Evolutionary conservation across 2,888 invertebrate genomes (phyloP).

Genomic region (Drosophila emarginata): DNA sequence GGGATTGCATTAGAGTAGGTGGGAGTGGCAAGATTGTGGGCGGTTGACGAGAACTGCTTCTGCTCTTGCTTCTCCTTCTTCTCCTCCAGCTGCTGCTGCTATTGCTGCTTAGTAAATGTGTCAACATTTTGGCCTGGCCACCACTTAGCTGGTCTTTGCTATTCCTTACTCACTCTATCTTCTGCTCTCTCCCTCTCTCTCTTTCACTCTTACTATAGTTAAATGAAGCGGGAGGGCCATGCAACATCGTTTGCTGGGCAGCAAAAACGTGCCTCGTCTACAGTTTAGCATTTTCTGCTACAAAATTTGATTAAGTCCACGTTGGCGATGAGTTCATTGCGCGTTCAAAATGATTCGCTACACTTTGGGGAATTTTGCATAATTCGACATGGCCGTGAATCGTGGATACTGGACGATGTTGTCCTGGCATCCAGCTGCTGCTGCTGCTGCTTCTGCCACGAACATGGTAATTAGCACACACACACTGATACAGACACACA

Average conservation of each 20-base stretch:
- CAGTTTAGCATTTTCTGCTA: constrained; percentile 44
- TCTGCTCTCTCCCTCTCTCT: neutral
- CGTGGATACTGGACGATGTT: constrained; percentile 15
- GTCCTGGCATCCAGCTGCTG: constrained; percentile 9
- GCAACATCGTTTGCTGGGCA: constrained; percentile 39
- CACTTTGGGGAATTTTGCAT: constrained; percentile 48
- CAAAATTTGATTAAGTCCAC: constrained; percentile 74
- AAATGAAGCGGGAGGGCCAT: constrained; percentile 64
- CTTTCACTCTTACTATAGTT: constrained; percentile 12
- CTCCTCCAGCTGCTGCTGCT: no score
- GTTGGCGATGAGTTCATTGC: constrained; percentile 70
- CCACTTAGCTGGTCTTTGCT: constrained; percentile 13
- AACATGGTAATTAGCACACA: constrained; percentile 58
- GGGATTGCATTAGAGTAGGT: constrained; percentile 11
- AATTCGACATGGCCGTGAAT: constrained; percentile 45
- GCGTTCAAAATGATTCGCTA: constrained; percentile 34
- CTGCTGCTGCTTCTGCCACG: constrained; percentile 22
- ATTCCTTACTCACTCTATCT: neutral
- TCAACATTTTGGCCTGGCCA: constrained; percentile 47
- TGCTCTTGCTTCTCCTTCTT: no score
- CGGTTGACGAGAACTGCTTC: constrained; percentile 30
- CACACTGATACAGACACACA: constrained; percentile 8
- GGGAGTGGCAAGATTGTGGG: constrained; percentile 5
- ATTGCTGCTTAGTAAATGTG: constrained; percentile 60
- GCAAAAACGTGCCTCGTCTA: constrained; percentile 37